Percentiles rank a stretch among this genome's conserved stretches.
Evolutionary conservation across 2,113 vertebrate genomes (phyloP).

Genomic region (Oceanodroma tethys): DNA sequence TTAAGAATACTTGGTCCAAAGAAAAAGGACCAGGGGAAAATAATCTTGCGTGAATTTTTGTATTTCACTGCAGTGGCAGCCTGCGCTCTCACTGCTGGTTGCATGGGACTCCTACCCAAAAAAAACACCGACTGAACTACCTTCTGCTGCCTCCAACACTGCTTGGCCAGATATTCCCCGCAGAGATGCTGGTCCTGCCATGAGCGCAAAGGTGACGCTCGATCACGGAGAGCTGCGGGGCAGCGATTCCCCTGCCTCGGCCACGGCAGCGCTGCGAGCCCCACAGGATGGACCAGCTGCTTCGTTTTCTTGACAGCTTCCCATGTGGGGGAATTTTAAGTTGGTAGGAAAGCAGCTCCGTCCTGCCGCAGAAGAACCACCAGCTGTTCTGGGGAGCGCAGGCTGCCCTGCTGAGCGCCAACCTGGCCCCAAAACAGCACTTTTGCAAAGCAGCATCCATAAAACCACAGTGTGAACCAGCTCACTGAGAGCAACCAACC

Average conservation of each 20-base stretch:
- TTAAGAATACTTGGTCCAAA: too few species aligned
- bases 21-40: not conserved
- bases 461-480: not conserved
- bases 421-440: not conserved
- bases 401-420: not conserved
- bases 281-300: not conserved
- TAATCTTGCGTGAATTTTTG: not conserved
- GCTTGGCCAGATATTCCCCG: not conserved
- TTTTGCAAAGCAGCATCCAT: not conserved
- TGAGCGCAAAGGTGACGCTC: not conserved
- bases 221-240: not conserved
- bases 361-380: not conserved
- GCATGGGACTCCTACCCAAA: not conserved
- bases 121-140: rapidly evolving
- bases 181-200: not conserved
- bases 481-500: rapidly evolving
- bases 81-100: not conserved
- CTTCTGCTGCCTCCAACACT: not conserved
- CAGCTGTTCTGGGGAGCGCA: not conserved
- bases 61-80: not conserved
- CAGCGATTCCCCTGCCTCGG: not conserved
- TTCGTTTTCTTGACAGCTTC: not conserved
- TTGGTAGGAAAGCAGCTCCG: not conserved
- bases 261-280: rapidly evolving
- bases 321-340: not conserved